These are phyloP conservation scores for Aproaerema taeniolella DNA, from an alignment of 2,888 invertebrate species.

Conservation along the genomic window DNA sequence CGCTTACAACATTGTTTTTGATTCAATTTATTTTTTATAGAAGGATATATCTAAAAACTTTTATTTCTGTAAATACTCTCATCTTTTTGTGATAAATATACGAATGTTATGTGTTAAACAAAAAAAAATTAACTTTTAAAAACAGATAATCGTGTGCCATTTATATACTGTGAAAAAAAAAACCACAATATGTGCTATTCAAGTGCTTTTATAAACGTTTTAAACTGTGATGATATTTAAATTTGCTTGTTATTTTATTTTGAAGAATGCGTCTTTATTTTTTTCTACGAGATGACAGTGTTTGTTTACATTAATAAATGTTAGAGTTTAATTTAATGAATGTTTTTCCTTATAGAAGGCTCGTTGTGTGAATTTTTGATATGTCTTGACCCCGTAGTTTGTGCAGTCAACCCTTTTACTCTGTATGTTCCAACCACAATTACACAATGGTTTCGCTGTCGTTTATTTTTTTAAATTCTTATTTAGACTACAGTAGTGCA, in stretches of 20 bases:
- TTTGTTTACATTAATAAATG: too few relatives aligned
- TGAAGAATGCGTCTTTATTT: conserved; percentile 40
- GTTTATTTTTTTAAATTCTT: conserved; percentile 15
- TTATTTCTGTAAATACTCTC: conserved; percentile 64
- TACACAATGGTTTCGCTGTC: conserved; percentile 10
- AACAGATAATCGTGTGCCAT: conserved; percentile 62
- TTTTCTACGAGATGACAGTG: conserved; percentile 30
- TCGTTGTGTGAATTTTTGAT: conserved; percentile 21
- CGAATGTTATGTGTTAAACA: conserved; percentile 55
- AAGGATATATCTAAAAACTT: conserved; percentile 33
- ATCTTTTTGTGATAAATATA: conserved; percentile 44
- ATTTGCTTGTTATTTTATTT: conserved; percentile 66
- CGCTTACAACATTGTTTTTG: conserved; percentile 31
- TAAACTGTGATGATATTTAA: conserved; percentile 64
- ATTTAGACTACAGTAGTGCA: conserved; percentile 20
- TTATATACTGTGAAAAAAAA: conserved; percentile 40
- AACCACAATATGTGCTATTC: conserved; percentile 62
- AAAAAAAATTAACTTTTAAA: conserved; percentile 51
- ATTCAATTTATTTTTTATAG: conserved; percentile 45
- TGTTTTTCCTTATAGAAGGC: conserved; percentile 18
- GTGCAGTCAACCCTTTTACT: conserved; percentile 29
- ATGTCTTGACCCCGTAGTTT: conserved; percentile 28
- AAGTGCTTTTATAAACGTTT: conserved; percentile 71
- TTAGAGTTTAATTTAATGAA: conserved; percentile 23
- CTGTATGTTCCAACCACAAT: conserved; percentile 15